phyloP scores from a whole-genome alignment of 23 tunicate genomes.

The Trididemnum nubilum region DNA sequence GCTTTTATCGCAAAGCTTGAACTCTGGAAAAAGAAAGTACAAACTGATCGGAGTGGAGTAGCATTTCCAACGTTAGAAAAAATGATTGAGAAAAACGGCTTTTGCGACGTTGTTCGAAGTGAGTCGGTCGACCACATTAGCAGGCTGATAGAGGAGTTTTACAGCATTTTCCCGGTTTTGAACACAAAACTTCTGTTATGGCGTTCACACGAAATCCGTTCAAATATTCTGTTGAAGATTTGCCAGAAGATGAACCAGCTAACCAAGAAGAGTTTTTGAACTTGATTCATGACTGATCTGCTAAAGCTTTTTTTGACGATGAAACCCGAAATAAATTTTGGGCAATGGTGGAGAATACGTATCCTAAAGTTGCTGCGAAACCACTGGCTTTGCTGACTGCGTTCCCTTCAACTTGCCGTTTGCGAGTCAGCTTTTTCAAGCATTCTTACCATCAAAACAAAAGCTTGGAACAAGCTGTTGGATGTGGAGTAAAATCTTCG shows the following conservation, averaged over 20 bases:
- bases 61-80: constrained; percentile 39
- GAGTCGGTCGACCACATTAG: constrained; percentile 35
- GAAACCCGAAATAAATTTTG: no score
- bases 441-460: constrained; percentile 34
- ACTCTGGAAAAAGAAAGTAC: constrained; percentile 29
- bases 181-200: constrained; percentile 50
- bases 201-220: constrained; percentile 37
- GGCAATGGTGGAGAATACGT: constrained; percentile 37
- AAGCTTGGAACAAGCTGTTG: constrained; percentile 43
- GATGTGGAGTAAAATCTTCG: constrained; percentile 16
- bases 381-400: constrained; percentile 43
- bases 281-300: no score
- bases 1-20: constrained; percentile 43
- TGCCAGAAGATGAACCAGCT: no score
- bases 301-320: no score
- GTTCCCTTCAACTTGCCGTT: constrained; percentile 39
- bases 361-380: constrained; percentile 52
- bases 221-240: no score
- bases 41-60: constrained; percentile 33
- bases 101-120: constrained; percentile 26
- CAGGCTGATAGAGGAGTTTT: constrained; percentile 45
- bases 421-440: constrained; percentile 36
- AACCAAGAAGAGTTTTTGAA: no score
- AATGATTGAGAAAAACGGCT: constrained; percentile 45
- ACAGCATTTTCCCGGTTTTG: constrained; percentile 51